Base-by-base conservation (phyloP, 2,797 vertebrate species). In the Cygnus olor region DNA sequence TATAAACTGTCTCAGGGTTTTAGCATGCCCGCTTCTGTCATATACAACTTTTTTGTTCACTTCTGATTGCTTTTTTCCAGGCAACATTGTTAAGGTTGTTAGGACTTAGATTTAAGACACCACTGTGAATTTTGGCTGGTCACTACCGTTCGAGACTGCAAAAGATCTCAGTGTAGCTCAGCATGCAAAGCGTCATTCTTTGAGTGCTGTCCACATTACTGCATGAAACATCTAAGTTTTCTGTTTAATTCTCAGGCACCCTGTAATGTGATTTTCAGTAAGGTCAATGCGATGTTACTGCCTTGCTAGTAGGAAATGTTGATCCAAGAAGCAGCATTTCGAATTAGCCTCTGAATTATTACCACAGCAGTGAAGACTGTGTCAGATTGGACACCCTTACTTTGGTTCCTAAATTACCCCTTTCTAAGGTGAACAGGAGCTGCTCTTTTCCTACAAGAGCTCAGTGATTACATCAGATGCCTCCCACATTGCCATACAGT, bases 361-460 rank as follows among this genome's bases (percentile, higher is more conserved):
- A 5, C 32, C 20, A n/a, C 22, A n/a, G 3, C 57, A 54, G 30
- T 7, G 36, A 85, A 16, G 14, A 11, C 32, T 32, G 13, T 51
- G 28, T 30, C 30, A 57, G 9, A 1, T 3, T 54, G 54, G 49
- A 11, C 2, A 4, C 4, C 10, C 1, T 5, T 49, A 36, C 5
- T 87, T 49, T n/a, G 6, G 0, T 20, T 32, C 63, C 27, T 66
- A 45, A 82, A 77, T 77, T 40, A 44, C 40, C 30, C 13, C 44
- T 88, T 83, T 63, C 45, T 16, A 36, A 15, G 7, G 11, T 66
- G 45, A 82, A 40, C 11, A 72, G 24, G 85, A 81, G 38, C 11
- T 47, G 9, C 6, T 40, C 3, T 42, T 51, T 56, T 44, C 78
- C 30, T 66, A 9, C 21, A 51, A 32, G 36, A 76, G 2, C 34